These are phyloP conservation scores for Eunapius fragilis DNA, from an alignment of 37 sponge, comb jelly and placozoan species.

Conservation along the genomic window DNA sequence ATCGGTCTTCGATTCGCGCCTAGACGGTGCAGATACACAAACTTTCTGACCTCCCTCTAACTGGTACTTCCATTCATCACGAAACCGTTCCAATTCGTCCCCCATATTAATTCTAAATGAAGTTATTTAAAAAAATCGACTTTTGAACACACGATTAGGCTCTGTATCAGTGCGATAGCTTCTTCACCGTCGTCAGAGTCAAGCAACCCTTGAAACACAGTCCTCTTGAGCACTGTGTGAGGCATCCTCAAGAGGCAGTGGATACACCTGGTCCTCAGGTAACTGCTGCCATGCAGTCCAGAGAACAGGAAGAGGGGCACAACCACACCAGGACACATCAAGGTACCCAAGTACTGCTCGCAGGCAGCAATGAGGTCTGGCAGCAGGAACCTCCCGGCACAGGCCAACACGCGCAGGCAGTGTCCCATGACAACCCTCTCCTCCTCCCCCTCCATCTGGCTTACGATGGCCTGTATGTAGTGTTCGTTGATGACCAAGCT, in stretches of 20 bases:
- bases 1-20: neutral
- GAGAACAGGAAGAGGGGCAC: conserved; percentile 52
- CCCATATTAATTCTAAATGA: neutral
- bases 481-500: neutral
- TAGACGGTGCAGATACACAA: neutral
- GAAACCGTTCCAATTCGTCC: conserved; percentile 32
- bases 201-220: conserved; percentile 5
- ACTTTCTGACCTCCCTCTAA: neutral
- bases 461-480: neutral
- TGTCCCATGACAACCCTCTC: neutral
- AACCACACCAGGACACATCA: conserved; percentile 16
- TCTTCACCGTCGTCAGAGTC: conserved; percentile 14
- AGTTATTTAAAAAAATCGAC: neutral
- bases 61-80: conserved; percentile 39
- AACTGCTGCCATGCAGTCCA: conserved; percentile 31
- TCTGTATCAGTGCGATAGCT: neutral
- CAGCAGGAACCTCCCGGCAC: conserved; percentile 49
- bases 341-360: conserved; percentile 2
- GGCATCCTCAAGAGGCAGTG: conserved; percentile 11
- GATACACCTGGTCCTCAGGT: conserved; percentile 36
- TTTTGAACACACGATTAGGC: neutral
- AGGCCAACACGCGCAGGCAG: conserved; percentile 37
- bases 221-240: conserved; percentile 17
- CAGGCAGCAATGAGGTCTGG: conserved; percentile 19
- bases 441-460: neutral